A percentile compares a stretch with the other conserved stretches of the same genome.
These are phyloP conservation scores for Carlito syrichta DNA, from an alignment of 2,113 vertebrate genomes.

Conservation along the genomic window DNA sequence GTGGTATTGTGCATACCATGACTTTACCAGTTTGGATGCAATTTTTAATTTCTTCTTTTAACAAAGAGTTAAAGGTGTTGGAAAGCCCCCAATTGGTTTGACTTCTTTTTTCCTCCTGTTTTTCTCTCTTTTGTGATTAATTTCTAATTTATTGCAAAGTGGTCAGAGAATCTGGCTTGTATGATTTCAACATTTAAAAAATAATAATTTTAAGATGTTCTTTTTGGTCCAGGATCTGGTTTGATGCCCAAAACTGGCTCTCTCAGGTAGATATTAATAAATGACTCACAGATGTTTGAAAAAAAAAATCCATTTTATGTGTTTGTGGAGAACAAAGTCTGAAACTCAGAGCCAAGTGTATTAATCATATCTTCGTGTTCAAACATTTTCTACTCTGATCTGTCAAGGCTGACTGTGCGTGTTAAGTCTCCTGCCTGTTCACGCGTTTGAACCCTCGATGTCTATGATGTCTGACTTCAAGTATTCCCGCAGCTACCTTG, in stretches of 20 bases:
- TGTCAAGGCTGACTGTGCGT: background rate
- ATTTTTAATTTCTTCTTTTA: background rate
- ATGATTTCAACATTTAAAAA: background rate
- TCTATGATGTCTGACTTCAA: fast-evolving
- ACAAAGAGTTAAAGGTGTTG: background rate
- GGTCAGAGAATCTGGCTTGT: background rate
- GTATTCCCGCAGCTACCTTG: fast-evolving
- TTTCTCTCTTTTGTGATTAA: background rate
- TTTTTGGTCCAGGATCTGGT: background rate
- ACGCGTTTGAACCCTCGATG: background rate
- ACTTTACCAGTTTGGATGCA: no score
- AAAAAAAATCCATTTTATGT: background rate
- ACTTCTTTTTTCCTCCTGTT: background rate
- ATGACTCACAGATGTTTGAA: background rate
- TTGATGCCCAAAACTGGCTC: background rate
- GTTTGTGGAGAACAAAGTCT: background rate
- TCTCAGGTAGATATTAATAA: background rate
- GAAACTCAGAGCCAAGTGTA: fast-evolving
- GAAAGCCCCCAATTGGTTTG: background rate
- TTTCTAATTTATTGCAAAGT: background rate
- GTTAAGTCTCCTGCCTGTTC: background rate
- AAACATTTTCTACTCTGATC: background rate
- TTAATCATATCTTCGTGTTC: fast-evolving
- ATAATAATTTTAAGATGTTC: background rate
- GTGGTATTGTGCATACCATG: background rate